Conservation (phyloP, 2,113 vertebrate species). For the Hippocampus mohnikei region DNA sequence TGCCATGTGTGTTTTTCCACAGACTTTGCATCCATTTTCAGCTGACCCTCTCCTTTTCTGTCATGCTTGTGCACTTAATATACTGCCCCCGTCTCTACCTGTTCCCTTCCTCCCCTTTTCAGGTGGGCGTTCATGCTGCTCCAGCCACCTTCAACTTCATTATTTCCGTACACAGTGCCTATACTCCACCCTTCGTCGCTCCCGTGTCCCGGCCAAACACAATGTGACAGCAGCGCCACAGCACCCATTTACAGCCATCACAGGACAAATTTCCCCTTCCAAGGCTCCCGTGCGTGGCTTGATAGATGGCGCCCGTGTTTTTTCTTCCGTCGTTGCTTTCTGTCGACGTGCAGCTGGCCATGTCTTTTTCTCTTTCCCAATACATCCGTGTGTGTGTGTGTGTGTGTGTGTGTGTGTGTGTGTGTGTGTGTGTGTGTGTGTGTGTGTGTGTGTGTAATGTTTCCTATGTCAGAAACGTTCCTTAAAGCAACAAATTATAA, state of each 20-base stretch:
- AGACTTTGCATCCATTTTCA: conserved; percentile 28
- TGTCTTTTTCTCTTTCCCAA: conserved; percentile 10
- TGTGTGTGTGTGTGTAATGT: conserved; percentile 22
- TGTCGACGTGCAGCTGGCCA: conserved; percentile 12
- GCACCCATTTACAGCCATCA: conserved; percentile 65
- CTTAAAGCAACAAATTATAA: conserved; percentile 46
- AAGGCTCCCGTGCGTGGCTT: conserved; percentile 42
- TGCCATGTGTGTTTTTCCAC: conserved; percentile 38
- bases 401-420: too few relatives aligned
- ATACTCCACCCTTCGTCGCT: conserved; percentile 27
- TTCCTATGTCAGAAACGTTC: conserved; percentile 50
- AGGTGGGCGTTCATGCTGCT: conserved; percentile 42
- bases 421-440: background rate
- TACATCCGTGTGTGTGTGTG: conserved; percentile 26
- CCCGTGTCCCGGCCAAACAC: conserved; percentile 55
- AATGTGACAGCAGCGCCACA: conserved; percentile 63
- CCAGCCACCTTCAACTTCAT: conserved; percentile 56
- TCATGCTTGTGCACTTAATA: conserved; percentile 45
- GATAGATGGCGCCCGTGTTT: conserved; percentile 58
- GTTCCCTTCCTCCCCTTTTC: background rate
- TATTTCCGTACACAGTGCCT: conserved; percentile 50
- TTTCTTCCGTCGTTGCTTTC: conserved; percentile 16
- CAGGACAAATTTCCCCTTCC: conserved; percentile 62
- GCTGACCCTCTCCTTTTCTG: conserved; percentile 16
- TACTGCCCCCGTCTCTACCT: conserved; percentile 21